Conservation (phyloP, 2,888 invertebrate genomes). For the Temnothorax unifasciatus region DNA sequence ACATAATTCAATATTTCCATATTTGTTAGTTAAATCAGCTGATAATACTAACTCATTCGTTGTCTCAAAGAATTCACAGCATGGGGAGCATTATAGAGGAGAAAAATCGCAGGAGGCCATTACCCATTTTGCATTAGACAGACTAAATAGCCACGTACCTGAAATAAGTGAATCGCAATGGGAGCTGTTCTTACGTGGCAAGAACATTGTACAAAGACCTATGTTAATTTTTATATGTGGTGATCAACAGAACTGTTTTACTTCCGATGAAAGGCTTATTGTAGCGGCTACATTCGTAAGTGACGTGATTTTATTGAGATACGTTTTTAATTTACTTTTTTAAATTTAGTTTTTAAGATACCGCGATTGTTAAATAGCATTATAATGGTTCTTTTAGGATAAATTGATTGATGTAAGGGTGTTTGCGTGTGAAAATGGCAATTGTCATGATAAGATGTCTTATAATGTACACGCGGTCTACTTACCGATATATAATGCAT, state of each 20-base stretch:
- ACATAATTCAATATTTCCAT: not conserved
- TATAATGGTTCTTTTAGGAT: slow-evolving; percentile 70
- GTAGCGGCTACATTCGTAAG: slow-evolving; percentile 92
- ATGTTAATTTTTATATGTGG: slow-evolving; percentile 79
- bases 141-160: slow-evolving; percentile 76
- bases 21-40: slow-evolving; percentile 6
- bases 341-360: too few species aligned
- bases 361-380: not conserved
- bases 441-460: slow-evolving; percentile 72
- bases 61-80: slow-evolving; percentile 76
- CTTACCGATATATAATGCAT: slow-evolving; percentile 72
- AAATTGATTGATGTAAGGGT: slow-evolving; percentile 77
- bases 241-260: slow-evolving; percentile 76
- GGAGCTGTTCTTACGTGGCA: slow-evolving; percentile 73
- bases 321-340: not conserved
- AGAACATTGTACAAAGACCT: slow-evolving; percentile 69
- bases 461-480: slow-evolving; percentile 75
- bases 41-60: slow-evolving; percentile 2
- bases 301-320: slow-evolving; percentile 62
- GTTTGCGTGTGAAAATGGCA: slow-evolving; percentile 71
- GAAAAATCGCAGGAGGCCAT: slow-evolving; percentile 75
- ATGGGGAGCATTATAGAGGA: slow-evolving; percentile 75
- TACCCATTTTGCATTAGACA: slow-evolving; percentile 77
- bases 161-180: slow-evolving; percentile 76
- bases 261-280: slow-evolving; percentile 86